These are phyloP conservation scores for Cochlearius cochlearius DNA, from an alignment of 2,113 vertebrate genomes.

Conservation along the genomic window DNA sequence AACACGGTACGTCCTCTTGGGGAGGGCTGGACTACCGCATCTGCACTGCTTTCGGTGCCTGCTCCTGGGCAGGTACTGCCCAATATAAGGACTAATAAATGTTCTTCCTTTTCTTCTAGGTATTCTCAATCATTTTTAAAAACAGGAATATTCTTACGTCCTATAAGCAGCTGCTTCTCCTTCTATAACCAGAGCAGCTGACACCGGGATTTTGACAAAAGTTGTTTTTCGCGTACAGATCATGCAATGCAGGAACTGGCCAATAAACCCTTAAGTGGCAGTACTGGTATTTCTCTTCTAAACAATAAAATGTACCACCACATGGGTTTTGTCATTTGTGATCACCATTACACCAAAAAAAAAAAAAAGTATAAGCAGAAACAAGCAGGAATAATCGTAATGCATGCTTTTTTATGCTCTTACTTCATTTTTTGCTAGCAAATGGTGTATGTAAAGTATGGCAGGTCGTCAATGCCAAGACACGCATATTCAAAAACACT, in stretches of 20 bases:
- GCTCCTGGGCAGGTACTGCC: neutral
- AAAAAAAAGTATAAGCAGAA: neutral
- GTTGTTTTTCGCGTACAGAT: neutral
- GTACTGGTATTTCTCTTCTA: neutral
- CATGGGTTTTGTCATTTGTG: neutral
- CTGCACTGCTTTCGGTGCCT: no score
- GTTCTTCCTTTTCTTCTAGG: neutral
- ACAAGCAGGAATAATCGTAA: neutral
- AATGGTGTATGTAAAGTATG: neutral
- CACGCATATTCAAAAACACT: neutral
- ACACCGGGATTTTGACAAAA: neutral
- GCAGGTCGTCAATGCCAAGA: neutral
- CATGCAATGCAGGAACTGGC: neutral
- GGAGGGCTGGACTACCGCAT: rapidly evolving
- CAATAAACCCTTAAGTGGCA: neutral
- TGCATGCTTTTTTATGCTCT: neutral
- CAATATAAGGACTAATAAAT: rapidly evolving
- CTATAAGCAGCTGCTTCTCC: neutral
- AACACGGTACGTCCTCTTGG: no score
- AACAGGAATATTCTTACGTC: neutral
- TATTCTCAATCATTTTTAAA: neutral
- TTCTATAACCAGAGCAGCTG: neutral
- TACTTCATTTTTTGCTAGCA: neutral
- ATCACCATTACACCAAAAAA: neutral
- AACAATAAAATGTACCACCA: neutral